Evolutionary conservation across 64 coral and sea anemone genomes (phyloP), one percentile per base, ranked within the genome.

Genomic region (Actinia equina): DNA sequence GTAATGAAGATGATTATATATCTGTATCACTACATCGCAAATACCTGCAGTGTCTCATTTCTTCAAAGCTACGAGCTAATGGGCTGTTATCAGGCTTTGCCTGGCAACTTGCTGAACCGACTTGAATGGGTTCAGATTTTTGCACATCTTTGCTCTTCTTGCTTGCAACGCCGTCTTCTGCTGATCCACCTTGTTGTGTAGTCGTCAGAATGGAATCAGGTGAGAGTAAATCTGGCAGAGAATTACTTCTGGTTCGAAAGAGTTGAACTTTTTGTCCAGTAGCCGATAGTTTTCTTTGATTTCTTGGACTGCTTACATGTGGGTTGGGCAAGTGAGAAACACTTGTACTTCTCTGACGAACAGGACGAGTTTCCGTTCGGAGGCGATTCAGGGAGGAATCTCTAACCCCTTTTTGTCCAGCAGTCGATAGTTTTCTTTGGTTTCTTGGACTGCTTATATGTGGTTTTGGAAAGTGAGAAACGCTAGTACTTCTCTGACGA

Each of bases 11-110:
- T 30, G 9, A 74, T 27, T 13, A 30, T 5, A 41, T 74, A 81
- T 81, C 41, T 81, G 78, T 18, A 81, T 49, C 43, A 52, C 15
- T 45, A 15, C 43, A 52, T 52, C 78, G 16, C 9, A 81, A 23
- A 81, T 81, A 81, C 16, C 78, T 44, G 27, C 78, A 81, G 27
- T 81, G 78, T 52, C 49, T 81, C 22, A 81, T 49, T 37, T 81
- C 43, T 37, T 81, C 78, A 49, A 81, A 81, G 45, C 78, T 52
- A 81, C 78, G 78, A 81, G 78, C 78, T 22, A 81, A 81, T 10
- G 78, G 49, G 44, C 78, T 81, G 42, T 81, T 14, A 81, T 52
- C 26, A 30, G 41, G 1, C 10, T 69, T 69, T n/a, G 19, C 22
- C 8, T 69, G 63, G 22, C 20, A 69, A 10, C 63, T 20, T 69